These are phyloP conservation scores for Camptogramma bilineatum DNA, from an alignment of 2,888 invertebrate species.

Conservation along the genomic window DNA sequence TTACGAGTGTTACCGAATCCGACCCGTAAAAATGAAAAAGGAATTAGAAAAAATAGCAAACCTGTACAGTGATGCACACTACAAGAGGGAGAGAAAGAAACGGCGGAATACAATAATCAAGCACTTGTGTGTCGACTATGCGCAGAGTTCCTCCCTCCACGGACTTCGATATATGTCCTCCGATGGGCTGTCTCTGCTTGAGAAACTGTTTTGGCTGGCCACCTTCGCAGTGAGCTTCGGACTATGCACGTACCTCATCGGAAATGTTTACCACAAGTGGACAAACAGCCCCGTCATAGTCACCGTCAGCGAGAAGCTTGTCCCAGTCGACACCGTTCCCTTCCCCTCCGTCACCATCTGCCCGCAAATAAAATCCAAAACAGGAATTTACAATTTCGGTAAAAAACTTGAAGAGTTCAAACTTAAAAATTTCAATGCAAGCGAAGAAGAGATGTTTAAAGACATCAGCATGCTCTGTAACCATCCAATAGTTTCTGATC, in stretches of 20 bases:
- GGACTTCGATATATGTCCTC: conserved; percentile 22
- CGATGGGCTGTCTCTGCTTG: conserved; percentile 8
- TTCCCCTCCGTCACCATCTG: conserved; percentile 58
- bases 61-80: not conserved
- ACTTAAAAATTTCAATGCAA: not conserved
- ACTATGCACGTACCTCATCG: conserved; percentile 21
- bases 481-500: not conserved
- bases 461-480: conserved; percentile 14
- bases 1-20: not conserved
- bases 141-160: conserved; percentile 18
- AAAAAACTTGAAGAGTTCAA: conserved; percentile 8
- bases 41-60: not conserved
- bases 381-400: conserved; percentile 49
- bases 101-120: no score
- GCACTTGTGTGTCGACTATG: conserved; percentile 12
- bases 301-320: conserved; percentile 47
- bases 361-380: conserved; percentile 49
- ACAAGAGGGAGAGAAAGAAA: not conserved
- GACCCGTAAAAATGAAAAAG: not conserved
- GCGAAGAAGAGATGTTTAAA: conserved; percentile 3
- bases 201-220: conserved; percentile 25
- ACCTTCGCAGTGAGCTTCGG: conserved; percentile 14
- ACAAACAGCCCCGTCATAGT: conserved; percentile 29
- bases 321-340: conserved; percentile 60
- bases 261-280: conserved; percentile 28